Conservation (phyloP, 2,797 vertebrate genomes). For the Rhincodon typus region DNA sequence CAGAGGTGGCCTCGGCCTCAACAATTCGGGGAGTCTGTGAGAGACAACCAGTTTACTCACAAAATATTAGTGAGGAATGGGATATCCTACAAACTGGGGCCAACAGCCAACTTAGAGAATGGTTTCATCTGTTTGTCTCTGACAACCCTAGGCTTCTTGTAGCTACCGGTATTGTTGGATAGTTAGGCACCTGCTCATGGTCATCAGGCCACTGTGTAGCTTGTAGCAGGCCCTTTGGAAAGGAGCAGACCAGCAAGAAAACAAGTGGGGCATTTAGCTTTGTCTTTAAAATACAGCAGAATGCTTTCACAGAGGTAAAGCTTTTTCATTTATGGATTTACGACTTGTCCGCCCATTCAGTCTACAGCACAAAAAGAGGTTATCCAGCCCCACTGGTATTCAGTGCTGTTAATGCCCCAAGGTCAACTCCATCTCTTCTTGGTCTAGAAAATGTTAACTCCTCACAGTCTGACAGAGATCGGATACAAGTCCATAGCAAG, state of each 20-base stretch:
- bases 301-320: not conserved
- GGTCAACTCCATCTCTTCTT: no score
- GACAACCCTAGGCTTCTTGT: not conserved
- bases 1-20: not conserved
- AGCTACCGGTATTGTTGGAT: not conserved
- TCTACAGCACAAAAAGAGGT: not conserved
- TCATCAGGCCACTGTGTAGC: not conserved
- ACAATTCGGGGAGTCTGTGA: not conserved
- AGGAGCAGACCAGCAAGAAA: not conserved
- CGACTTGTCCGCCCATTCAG: not conserved
- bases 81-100: not conserved
- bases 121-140: not conserved
- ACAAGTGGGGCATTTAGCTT: not conserved
- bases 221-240: not conserved
- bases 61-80: not conserved
- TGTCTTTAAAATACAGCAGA: not conserved
- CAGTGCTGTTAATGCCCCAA: no score
- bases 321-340: not conserved
- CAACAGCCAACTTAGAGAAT: not conserved
- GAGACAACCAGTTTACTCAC: not conserved
- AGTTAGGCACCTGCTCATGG: not conserved
- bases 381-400: not conserved
- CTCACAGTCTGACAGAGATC: no score
- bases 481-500: not conserved
- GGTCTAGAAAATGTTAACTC: no score